Base-by-base conservation (phyloP, 2,888 invertebrate species). In the Frankliniella intonsa region DNA sequence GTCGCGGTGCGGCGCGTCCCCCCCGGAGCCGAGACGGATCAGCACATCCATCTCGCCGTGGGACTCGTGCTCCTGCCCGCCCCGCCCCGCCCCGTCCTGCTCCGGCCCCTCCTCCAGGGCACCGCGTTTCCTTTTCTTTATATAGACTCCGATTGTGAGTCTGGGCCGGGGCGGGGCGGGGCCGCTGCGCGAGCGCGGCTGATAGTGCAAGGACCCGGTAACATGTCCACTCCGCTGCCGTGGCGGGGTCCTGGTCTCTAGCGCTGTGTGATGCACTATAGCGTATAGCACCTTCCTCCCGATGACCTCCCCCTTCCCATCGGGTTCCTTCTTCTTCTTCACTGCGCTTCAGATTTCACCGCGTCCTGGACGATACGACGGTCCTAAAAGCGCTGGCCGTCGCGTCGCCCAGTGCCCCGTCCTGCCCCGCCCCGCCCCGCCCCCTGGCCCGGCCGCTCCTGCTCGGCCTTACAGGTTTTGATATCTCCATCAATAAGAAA, bases 401-500 rank as follows among this genome's bases (percentile, higher is more conserved):
- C 11, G 14, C 55, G 51, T 17, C 17, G 55, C 14, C 14, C 51
- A 51, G 51, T 11, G 51, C 51, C 51, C 17, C n/a, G n/a, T n/a
- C n/a, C n/a, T n/a, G n/a, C 62, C 62, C 62, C 25, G 25, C 22
- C 69, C 69, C 9, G 10, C 19, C 65, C n/a, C n/a, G 2, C 38
- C 38, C 38, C 38, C 38, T 38, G 38, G 3, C 38, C 38, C 38
- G 38, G 38, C 38, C 38, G 38, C 38, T 38, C 38, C 3, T 5
- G 38, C 38, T 38, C 65, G 69, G 11, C 55, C 55, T 76, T 11
- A 22, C 69, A 12, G 69, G 11, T 76, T 76, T 76, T 76, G 69
- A 76, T 76, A 76, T 76, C 69, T 76, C 69, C 69, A 76, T 76
- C 69, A 76, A 76, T 76, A 25, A 76, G 22, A 76, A 76, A 76